Conservation (phyloP, 2,797 vertebrate species). For the Manis pentadactyla region DNA sequence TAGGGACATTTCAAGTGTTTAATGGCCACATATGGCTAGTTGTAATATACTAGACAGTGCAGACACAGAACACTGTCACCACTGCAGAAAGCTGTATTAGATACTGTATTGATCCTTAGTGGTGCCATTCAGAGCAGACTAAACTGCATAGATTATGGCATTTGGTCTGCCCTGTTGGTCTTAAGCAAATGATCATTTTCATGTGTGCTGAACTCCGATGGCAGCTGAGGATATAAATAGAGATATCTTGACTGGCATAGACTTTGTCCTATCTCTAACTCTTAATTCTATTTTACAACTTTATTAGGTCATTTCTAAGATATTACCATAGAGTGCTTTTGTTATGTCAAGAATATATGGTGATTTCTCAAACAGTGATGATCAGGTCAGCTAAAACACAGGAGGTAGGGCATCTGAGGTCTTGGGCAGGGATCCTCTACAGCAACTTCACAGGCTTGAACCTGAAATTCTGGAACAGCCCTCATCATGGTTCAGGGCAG, state of each 20-base stretch:
- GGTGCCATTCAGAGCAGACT: rapidly evolving
- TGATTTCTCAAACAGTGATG: neutral
- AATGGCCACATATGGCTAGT: neutral
- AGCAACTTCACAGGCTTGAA: neutral
- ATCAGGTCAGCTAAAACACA: neutral
- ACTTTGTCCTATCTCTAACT: neutral
- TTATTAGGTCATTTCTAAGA: neutral
- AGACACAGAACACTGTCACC: neutral
- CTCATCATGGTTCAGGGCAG: rapidly evolving
- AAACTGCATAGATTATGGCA: rapidly evolving
- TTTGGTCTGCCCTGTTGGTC: neutral
- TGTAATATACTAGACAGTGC: neutral
- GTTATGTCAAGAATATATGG: neutral
- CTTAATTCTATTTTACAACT: neutral
- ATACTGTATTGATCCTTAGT: neutral
- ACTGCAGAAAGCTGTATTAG: rapidly evolving
- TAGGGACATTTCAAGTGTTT: slow-evolving; percentile 21
- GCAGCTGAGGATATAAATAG: neutral
- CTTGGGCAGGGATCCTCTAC: neutral
- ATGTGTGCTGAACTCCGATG: rapidly evolving
- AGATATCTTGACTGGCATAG: neutral
- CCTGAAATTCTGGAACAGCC: neutral
- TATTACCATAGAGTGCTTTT: neutral
- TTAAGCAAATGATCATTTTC: neutral
- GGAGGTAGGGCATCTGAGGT: neutral